Base-by-base conservation (phyloP, 2,888 invertebrate species). In the Rhogogaster chlorosoma region DNA sequence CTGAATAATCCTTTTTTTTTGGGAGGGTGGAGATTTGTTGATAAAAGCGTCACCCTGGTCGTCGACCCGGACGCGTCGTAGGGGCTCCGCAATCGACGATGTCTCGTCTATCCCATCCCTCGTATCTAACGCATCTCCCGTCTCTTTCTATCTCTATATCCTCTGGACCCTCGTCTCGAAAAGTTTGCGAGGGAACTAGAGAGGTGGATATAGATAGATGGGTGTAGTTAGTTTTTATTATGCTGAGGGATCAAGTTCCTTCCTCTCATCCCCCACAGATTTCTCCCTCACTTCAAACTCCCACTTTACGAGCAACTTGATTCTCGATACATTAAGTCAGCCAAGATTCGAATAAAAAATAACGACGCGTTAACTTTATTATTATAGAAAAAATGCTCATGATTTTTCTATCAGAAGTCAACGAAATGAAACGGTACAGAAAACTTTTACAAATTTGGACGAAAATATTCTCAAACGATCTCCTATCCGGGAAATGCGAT, bases 131-230 rank as follows among this genome's bases (percentile, higher is more conserved):
- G 84, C 86, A n/a, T 87, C 73, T 84, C 80, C 78, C 84, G 75
- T 83, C 84, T 67, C 49, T n/a, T 12, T 61, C 45, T 85, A 84
- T 83, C 36, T 64, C 84, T 18, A 67, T 84, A 61, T 83, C 64
- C 64, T 85, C 85, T 83, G 78, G 67, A 83, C 86, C 73, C 84
- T 85, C 86, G 70, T 84, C 84, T 80, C 78, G 84, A 87, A 84
- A 80, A 80, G 12, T 80, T 80, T 61, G 22, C 61, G 7, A 61
- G 15, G 38, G 10, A 77, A 29, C 61, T 57, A 42, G 36, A 57
- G 61, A 80, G 80, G 57, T 26, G 80, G 80, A 80, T 80, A 80
- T 61, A 77, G 77, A 80, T 80, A 80, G 80, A 80, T 80, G 80
- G 80, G 57, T 80, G 38, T 57, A 80, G 80, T 80, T 80, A 80